phyloP scores from a whole-genome alignment of 1,140 invertebrate species.

The Hormaphis cornu region DNA sequence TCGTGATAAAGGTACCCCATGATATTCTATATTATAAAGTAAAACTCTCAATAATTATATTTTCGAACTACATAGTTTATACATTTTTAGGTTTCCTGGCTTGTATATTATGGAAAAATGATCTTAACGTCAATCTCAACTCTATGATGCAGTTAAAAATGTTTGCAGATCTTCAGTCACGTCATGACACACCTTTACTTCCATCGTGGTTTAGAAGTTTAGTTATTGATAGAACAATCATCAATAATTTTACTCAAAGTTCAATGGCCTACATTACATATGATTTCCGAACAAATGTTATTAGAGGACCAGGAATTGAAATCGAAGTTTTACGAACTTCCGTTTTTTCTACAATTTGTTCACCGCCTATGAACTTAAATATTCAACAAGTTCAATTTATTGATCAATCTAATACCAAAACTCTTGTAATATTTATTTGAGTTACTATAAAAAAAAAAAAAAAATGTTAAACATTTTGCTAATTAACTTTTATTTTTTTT shows the following conservation, averaged over 20 bases:
- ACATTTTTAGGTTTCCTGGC: constrained; percentile 13
- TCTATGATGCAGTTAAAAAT: constrained; percentile 26
- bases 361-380: not conserved
- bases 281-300: constrained; percentile 12
- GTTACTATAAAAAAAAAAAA: not conserved
- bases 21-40: not conserved
- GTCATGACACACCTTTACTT: not conserved
- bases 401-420: not conserved
- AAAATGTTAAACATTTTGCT: not conserved
- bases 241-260: not conserved
- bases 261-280: not conserved
- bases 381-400: constrained; percentile 24
- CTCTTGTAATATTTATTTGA: not conserved
- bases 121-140: constrained; percentile 10
- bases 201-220: constrained; percentile 19
- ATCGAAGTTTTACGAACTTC: constrained; percentile 6
- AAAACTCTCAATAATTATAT: not conserved
- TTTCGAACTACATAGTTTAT: not conserved
- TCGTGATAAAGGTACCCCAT: constrained; percentile 7
- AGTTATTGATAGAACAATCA: not conserved
- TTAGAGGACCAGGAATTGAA: constrained; percentile 17
- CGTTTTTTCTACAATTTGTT: not conserved
- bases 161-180: constrained; percentile 2
- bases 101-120: not conserved
- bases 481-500: not conserved